Percentiles rank a stretch among this genome's conserved stretches.
Evolutionary conservation across 2,113 vertebrate genomes (phyloP).

Genomic region (Hemiscyllium ocellatum): DNA sequence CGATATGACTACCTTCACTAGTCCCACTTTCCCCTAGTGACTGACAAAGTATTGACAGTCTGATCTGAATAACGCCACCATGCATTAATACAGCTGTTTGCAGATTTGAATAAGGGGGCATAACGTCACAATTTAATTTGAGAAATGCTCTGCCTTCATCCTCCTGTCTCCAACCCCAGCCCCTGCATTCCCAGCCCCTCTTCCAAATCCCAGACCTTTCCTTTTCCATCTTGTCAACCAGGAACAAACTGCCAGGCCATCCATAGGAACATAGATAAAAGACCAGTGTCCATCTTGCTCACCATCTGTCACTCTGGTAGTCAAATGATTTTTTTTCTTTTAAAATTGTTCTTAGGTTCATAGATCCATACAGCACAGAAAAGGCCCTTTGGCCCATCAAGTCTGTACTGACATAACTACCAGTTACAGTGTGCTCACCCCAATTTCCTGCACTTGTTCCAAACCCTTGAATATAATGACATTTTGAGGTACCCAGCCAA

Average conservation of each 20-base stretch:
- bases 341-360: no score
- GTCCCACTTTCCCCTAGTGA: background rate
- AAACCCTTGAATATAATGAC: no score
- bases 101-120: background rate
- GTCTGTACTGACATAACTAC: no score
- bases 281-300: background rate
- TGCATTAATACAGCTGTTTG: no score
- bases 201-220: background rate
- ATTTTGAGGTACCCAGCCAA: no score
- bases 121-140: background rate
- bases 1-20: no score
- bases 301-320: background rate
- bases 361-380: no score
- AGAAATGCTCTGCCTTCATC: background rate
- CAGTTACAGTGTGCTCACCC: no score
- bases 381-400: no score
- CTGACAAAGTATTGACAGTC: background rate
- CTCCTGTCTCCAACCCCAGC: background rate
- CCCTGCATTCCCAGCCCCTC: background rate
- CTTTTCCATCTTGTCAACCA: background rate
- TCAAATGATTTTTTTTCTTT: background rate
- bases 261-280: background rate
- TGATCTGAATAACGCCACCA: background rate
- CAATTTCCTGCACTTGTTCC: no score
- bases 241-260: background rate